Evolutionary conservation across 2,888 invertebrate species (phyloP), one percentile per base, ranked within the genome.

Genomic region (Raillietiella orientalis): DNA sequence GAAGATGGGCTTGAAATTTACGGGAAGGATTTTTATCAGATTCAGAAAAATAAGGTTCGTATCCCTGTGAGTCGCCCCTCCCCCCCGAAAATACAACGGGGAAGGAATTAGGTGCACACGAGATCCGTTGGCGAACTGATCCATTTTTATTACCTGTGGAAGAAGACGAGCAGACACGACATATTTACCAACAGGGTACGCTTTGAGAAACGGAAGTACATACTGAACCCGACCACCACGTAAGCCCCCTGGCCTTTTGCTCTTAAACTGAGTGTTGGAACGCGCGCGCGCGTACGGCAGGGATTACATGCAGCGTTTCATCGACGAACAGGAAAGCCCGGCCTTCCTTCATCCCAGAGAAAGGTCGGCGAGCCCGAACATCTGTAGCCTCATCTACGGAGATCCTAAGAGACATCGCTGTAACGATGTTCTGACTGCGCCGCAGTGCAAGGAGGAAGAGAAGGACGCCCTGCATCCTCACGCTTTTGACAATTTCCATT

Each of bases 91-190:
- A 19, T 19, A 13, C 4, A 6, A 17, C 13, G 11, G 13, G n/a
- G 3, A 14, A 26, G 12, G 11, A 10, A 5, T 16, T 21, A 65
- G 65, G 61, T 90, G 24, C 58, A 74, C 37, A 84, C 87, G 29
- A 57, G 90, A 36, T 75, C 82, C 5, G 84, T 93, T 22, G 79
- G 87, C 16, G 93, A 96, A 48, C 53, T 96, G 32, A 84, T 93
- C 9, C 82, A 90, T 43, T 96, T 93, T 52, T 57, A 57, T 36
- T 50, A 50, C 34, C 57, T 87, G 28, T 96, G 96, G 96, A 96
- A 96, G 50, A 93, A 93, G 49, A 90, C 90, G 14, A 90, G 90
- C 42, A 57, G 93, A 11, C 84, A 90, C 46, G 93, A 93, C 49
- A 66, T 55, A 11, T 59, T 59, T 44, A 79, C 79, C 1, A 71